These are phyloP conservation scores for Sebastes kiyomatsui DNA, from an alignment of 2,797 vertebrate genomes.

Conservation along the genomic window DNA sequence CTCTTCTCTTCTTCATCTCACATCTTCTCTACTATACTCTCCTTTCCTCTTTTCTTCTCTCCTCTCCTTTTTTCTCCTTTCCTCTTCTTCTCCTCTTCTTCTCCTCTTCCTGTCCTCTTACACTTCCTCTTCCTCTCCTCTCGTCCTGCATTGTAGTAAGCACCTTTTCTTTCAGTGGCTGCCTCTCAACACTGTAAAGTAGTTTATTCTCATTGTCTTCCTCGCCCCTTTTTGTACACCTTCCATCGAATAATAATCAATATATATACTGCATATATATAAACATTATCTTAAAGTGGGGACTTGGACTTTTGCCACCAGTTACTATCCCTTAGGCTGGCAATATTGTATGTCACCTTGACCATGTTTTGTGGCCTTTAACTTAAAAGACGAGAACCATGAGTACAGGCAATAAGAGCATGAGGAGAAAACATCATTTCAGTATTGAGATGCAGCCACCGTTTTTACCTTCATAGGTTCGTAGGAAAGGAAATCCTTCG, in stretches of 20 bases:
- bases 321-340: constrained; percentile 1
- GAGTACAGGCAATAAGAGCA: background rate
- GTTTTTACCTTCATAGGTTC: constrained; percentile 11
- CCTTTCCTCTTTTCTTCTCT: no score
- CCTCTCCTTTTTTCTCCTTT: background rate
- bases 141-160: constrained; percentile 51
- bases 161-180: constrained; percentile 44
- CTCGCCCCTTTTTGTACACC: constrained; percentile 1
- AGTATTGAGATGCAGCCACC: constrained; percentile 53
- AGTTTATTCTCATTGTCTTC: constrained; percentile 44
- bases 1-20: no score
- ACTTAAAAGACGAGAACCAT: background rate
- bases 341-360: constrained; percentile 9
- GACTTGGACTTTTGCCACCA: constrained; percentile 15
- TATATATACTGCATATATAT: background rate
- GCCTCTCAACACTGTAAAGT: constrained; percentile 52
- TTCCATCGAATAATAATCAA: background rate
- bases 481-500: constrained; percentile 55
- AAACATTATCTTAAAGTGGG: background rate
- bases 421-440: constrained; percentile 25
- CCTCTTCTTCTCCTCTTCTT: background rate
- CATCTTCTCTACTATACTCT: no score
- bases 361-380: background rate
- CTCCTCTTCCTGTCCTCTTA: background rate
- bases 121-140: background rate